phyloP scores from a whole-genome alignment of 2,888 invertebrate species.

The Formica aserva region DNA sequence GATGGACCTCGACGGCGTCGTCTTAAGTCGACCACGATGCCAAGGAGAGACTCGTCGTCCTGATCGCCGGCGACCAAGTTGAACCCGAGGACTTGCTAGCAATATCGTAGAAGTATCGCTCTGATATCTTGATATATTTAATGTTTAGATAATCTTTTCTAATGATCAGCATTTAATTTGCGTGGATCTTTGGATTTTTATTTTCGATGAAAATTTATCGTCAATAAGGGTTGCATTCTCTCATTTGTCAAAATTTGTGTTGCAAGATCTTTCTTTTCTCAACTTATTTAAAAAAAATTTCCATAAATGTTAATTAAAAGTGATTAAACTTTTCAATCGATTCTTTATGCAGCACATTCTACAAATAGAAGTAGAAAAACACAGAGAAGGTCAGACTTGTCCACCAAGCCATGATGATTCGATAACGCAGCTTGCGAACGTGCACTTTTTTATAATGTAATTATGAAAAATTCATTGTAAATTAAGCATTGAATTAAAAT shows the following conservation, averaged over 20 bases:
- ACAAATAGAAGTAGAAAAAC: conserved; percentile 2
- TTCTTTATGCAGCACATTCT: neutral
- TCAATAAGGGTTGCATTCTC: neutral
- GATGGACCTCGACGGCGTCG: conserved; percentile 42
- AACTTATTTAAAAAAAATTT: neutral
- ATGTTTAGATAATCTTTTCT: neutral
- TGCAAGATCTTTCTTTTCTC: neutral
- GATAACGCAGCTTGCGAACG: neutral
- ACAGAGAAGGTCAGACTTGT: conserved; percentile 1
- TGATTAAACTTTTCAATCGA: conserved; percentile 12
- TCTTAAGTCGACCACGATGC: conserved; percentile 49
- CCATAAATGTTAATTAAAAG: conserved; percentile 2
- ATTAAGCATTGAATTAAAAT: conserved; percentile 1
- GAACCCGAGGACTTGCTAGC: neutral
- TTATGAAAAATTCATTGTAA: neutral
- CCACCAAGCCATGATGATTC: conserved; percentile 3
- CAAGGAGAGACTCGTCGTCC: conserved; percentile 21
- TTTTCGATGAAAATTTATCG: neutral
- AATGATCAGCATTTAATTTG: neutral
- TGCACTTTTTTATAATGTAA: neutral
- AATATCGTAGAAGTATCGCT: neutral
- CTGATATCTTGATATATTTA: neutral
- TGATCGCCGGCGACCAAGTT: conserved; percentile 28
- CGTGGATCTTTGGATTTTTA: neutral
- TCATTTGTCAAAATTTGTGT: neutral